These are phyloP conservation scores for Atlantisia rogersi DNA, from an alignment of 2,113 vertebrate genomes.

Conservation along the genomic window DNA sequence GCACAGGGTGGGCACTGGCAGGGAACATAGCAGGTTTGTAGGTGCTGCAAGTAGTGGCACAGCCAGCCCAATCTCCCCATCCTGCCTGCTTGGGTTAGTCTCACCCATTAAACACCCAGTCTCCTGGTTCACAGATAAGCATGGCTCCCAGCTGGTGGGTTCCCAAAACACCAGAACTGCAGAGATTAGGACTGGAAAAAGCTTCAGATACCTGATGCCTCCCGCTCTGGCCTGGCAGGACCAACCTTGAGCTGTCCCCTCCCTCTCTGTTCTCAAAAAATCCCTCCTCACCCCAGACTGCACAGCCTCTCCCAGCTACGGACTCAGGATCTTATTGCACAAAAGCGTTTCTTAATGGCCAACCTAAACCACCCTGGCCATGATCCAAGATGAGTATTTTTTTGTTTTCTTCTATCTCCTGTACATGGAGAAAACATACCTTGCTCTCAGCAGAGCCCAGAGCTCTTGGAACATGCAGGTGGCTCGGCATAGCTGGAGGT, in stretches of 20 bases:
- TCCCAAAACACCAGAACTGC: neutral
- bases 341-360: neutral
- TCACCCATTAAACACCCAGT: neutral
- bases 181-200: neutral
- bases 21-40: neutral
- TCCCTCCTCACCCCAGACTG: neutral
- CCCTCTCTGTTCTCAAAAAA: neutral
- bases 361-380: neutral
- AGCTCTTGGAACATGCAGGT: neutral
- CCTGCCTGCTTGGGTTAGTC: neutral
- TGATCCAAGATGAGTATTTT: neutral
- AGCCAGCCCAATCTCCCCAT: neutral
- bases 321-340: neutral
- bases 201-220: neutral
- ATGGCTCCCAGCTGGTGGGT: neutral
- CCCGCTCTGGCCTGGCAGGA: neutral
- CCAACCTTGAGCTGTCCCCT: neutral
- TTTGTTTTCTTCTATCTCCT: neutral
- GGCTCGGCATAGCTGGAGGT: neutral
- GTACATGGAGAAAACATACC: neutral
- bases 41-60: neutral
- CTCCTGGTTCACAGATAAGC: neutral
- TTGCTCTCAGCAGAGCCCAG: neutral
- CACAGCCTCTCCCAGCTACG: neutral
- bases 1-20: neutral